Percentiles rank a stretch among this genome's conserved stretches.
Conservation (phyloP, 2,888 invertebrate species). For the Calameuta filiformis region DNA sequence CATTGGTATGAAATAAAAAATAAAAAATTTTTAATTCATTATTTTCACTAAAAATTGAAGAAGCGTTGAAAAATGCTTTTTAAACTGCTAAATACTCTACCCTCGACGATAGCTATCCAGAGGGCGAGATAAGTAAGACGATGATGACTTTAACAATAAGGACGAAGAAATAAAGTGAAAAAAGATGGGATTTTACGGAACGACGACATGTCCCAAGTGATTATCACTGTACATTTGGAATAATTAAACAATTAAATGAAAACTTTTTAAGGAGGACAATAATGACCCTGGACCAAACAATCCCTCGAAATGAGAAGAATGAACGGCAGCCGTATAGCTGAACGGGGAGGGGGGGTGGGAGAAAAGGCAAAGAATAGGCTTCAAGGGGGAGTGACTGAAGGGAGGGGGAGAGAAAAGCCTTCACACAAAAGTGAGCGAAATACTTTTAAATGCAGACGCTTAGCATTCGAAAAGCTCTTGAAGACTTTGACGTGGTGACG, state of each 20-base stretch:
- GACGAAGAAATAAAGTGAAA: not conserved
- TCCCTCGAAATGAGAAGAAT: constrained; percentile 1
- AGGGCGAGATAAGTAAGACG: not conserved
- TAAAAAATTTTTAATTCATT: not conserved
- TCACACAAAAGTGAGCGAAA: not conserved
- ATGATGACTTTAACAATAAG: not conserved
- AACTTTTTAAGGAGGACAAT: constrained; percentile 32
- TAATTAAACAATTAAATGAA: constrained; percentile 53
- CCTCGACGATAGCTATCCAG: not conserved
- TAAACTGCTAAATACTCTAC: not conserved
- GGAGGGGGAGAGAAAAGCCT: too few relatives aligned
- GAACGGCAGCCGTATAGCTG: not conserved
- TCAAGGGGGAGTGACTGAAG: not conserved
- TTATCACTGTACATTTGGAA: constrained; percentile 50
- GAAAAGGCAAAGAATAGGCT: not conserved
- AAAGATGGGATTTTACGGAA: not conserved
- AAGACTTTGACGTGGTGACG: not conserved
- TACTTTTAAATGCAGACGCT: constrained; percentile 4
- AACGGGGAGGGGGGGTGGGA: not conserved
- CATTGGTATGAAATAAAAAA: not conserved
- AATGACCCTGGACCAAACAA: not conserved
- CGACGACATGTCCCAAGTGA: constrained; percentile 25
- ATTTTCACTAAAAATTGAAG: not conserved
- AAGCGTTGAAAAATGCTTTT: not conserved
- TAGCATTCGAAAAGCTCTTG: not conserved